A percentile compares a stretch with the other conserved stretches of the same genome.
Conservation (phyloP, 2,113 vertebrate genomes). For the Salvelinus alpinus region DNA sequence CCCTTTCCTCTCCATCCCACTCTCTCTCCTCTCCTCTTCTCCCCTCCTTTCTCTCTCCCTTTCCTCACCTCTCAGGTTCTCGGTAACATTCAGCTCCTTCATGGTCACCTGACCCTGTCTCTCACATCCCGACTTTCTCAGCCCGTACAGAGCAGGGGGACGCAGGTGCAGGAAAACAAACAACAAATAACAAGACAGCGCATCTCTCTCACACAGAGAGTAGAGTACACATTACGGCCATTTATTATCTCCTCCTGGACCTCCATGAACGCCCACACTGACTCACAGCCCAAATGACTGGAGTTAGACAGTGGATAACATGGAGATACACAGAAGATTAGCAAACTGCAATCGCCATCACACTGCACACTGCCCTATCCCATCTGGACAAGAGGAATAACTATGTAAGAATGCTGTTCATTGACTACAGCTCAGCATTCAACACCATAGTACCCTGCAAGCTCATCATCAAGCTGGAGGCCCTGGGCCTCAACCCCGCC, state of each 20-base stretch:
- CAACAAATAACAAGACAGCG: not conserved
- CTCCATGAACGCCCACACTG: conserved; percentile 6
- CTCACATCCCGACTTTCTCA: conserved; percentile 24
- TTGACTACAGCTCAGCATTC: too few relatives aligned
- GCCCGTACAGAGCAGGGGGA: conserved; percentile 25
- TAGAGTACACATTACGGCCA: not conserved
- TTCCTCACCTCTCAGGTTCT: not conserved
- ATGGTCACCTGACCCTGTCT: conserved; percentile 33
- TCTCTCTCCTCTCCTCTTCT: not conserved
- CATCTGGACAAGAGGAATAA: too few relatives aligned
- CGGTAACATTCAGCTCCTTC: conserved; percentile 30
- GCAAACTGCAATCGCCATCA: too few relatives aligned
- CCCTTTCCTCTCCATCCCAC: not conserved
- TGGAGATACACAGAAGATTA: not conserved
- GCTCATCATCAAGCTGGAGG: too few relatives aligned
- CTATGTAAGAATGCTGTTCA: too few relatives aligned
- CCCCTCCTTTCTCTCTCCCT: conserved; percentile 27
- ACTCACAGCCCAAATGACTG: not conserved
- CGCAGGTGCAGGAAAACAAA: conserved; percentile 29
- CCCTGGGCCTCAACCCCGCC: too few relatives aligned
- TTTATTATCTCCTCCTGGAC: conserved; percentile 14
- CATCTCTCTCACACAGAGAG: not conserved
- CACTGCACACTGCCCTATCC: too few relatives aligned
- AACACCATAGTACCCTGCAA: too few relatives aligned
- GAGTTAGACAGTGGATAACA: not conserved